These are phyloP conservation scores for Lochmaea crataegi DNA, from an alignment of 2,888 invertebrate genomes.

Conservation along the genomic window DNA sequence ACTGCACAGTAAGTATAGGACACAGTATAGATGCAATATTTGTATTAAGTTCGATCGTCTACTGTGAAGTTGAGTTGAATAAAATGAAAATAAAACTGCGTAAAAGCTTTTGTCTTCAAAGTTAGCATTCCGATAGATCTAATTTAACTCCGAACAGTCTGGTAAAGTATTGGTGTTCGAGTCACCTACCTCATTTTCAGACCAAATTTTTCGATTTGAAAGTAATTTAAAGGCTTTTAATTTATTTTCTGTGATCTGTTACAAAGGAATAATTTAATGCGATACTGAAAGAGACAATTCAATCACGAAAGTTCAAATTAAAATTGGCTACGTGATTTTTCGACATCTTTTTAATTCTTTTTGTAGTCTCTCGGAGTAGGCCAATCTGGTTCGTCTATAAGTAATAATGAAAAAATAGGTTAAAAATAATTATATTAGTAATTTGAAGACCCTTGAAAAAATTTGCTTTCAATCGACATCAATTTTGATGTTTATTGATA, in stretches of 20 bases:
- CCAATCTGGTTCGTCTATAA: neutral
- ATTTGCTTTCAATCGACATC: no score
- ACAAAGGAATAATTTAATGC: constrained; percentile 52
- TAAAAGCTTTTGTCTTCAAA: no score
- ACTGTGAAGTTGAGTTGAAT: no score
- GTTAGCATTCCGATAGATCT: no score
- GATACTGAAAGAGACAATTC: constrained; percentile 48
- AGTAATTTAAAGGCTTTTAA: constrained; percentile 47
- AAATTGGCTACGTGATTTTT: constrained; percentile 45
- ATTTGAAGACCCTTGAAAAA: neutral
- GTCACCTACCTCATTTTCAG: neutral
- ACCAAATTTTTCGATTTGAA: constrained; percentile 12
- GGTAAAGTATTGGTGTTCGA: neutral
- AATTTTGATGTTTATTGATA: neutral
- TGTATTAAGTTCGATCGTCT: no score
- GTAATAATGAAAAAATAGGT: neutral
- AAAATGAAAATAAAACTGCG: no score
- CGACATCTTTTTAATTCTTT: constrained; percentile 17
- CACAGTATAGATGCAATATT: no score
- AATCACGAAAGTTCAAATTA: constrained; percentile 40
- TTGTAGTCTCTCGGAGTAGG: constrained; percentile 2
- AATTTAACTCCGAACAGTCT: no score
- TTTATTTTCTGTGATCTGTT: constrained; percentile 49
- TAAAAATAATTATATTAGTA: neutral
- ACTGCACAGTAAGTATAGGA: no score